A percentile compares a stretch with the other conserved stretches of the same genome.
Conservation (phyloP, 2,888 invertebrate species). For the Corbicula japonica region DNA sequence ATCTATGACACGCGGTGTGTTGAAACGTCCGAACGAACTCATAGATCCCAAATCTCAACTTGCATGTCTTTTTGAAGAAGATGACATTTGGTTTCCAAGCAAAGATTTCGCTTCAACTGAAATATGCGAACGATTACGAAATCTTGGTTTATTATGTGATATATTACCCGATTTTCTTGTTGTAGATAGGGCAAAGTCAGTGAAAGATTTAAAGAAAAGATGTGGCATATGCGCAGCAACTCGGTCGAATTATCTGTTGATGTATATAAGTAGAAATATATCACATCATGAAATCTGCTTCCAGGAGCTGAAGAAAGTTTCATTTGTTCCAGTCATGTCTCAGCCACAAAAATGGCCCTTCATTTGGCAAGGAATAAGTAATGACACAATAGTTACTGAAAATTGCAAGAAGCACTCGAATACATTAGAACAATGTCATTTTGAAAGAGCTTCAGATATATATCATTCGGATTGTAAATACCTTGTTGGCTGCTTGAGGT, state of each 20-base stretch:
- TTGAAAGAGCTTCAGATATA: too few relatives aligned
- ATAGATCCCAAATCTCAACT: constrained; percentile 2
- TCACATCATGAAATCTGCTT: too few relatives aligned
- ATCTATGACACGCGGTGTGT: neutral
- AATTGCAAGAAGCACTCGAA: too few relatives aligned
- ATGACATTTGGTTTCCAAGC: constrained; percentile 21
- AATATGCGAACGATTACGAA: neutral
- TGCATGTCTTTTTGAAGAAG: constrained; percentile 11
- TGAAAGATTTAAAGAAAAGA: constrained; percentile 1
- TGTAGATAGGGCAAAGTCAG: constrained; percentile 21
- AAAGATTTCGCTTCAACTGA: neutral
- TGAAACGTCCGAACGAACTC: neutral
- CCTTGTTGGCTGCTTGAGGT: too few relatives aligned
- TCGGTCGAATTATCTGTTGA: neutral
- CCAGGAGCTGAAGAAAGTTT: too few relatives aligned
- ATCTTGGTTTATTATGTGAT: constrained; percentile 20
- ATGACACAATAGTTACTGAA: too few relatives aligned
- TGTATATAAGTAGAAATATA: too few relatives aligned
- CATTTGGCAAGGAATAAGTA: too few relatives aligned
- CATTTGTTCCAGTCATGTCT: too few relatives aligned
- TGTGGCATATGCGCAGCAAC: constrained; percentile 28
- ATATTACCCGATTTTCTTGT: neutral
- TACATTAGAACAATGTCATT: too few relatives aligned
- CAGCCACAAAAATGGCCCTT: too few relatives aligned
- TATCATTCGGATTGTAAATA: too few relatives aligned